Conservation (phyloP, 2,113 vertebrate species). For the Phoxinus phoxinus region DNA sequence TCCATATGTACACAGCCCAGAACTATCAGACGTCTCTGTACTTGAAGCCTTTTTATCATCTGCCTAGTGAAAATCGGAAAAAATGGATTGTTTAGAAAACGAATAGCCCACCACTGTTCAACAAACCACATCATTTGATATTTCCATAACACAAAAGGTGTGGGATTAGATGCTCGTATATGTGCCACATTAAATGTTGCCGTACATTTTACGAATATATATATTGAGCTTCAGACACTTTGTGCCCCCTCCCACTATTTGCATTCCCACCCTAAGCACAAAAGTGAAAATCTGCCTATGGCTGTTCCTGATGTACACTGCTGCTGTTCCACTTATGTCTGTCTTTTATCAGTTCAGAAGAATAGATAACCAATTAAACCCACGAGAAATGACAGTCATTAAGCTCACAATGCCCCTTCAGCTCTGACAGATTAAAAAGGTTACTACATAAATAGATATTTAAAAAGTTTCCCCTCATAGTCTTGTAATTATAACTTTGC, state of each 20-base stretch:
- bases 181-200: background rate
- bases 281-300: background rate
- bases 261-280: background rate
- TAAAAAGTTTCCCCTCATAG: slow-evolving; percentile 24
- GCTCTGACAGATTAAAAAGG: slow-evolving; percentile 44
- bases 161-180: background rate
- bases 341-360: slow-evolving; percentile 34
- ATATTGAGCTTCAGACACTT: background rate
- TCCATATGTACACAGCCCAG: slow-evolving; percentile 27
- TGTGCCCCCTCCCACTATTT: background rate
- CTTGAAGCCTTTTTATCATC: background rate
- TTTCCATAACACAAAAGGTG: background rate
- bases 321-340: slow-evolving; percentile 34
- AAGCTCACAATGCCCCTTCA: slow-evolving; percentile 30
- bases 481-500: slow-evolving; percentile 42
- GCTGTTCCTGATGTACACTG: background rate
- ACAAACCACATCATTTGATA: background rate
- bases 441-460: slow-evolving; percentile 45
- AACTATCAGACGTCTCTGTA: background rate
- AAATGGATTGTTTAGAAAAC: background rate
- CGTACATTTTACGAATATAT: background rate
- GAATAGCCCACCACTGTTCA: background rate
- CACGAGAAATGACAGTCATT: slow-evolving; percentile 46
- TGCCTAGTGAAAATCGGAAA: background rate
- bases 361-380: slow-evolving; percentile 46